Conservation (phyloP, 2,888 invertebrate genomes). For the Habroteleia sp. region DNA sequence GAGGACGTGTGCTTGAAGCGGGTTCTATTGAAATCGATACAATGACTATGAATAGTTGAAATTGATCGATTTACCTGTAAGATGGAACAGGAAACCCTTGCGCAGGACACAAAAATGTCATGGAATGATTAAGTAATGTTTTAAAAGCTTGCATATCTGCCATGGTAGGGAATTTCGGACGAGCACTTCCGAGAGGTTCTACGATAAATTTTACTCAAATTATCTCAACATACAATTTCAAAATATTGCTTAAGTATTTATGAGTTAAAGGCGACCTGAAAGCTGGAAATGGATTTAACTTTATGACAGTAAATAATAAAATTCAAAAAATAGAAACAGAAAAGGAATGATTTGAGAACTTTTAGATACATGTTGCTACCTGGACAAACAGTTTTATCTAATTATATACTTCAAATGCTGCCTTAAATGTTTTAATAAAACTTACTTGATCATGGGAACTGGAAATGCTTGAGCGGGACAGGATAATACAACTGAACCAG, state of each 20-base stretch:
- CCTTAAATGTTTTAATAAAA: too few species aligned
- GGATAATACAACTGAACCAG: constrained; percentile 83
- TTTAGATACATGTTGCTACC: background rate
- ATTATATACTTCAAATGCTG: too few species aligned
- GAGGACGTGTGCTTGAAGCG: constrained; percentile 83
- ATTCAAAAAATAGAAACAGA: too few species aligned
- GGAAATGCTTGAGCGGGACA: constrained; percentile 90
- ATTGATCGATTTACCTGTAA: constrained; percentile 79
- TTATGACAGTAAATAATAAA: background rate
- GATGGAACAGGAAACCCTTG: constrained; percentile 83
- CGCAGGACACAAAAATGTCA: constrained; percentile 82
- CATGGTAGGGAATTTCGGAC: constrained; percentile 84
- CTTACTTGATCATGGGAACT: constrained; percentile 87
- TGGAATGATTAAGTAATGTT: constrained; percentile 77
- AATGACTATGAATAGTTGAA: constrained; percentile 4
- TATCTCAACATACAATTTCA: background rate
- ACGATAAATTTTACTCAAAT: constrained; percentile 46
- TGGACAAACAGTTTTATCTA: too few species aligned
- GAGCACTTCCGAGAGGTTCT: constrained; percentile 84
- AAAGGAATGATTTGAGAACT: background rate
- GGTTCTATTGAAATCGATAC: constrained; percentile 80
- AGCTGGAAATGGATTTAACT: constrained; percentile 29
- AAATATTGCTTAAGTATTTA: constrained; percentile 31
- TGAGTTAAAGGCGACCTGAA: constrained; percentile 32
- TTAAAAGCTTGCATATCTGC: constrained; percentile 80